Conservation (phyloP, 2,113 vertebrate species). For the Clarias gariepinus region DNA sequence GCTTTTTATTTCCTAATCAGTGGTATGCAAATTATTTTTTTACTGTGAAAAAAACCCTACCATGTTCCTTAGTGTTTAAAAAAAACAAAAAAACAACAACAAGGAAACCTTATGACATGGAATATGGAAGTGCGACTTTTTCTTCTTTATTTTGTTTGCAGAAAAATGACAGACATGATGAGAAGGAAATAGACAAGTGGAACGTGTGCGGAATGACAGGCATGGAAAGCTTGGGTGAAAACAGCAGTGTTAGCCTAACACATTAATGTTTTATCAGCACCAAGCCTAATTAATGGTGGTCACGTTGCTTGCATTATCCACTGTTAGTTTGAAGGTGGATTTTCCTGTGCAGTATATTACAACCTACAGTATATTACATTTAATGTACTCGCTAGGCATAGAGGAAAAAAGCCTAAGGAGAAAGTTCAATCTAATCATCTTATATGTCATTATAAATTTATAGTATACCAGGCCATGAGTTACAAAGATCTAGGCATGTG, state of each 20-base stretch:
- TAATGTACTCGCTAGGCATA: background rate
- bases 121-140: background rate
- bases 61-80: background rate
- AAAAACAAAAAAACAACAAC: too few relatives aligned
- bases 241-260: conserved; percentile 25
- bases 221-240: conserved; percentile 16
- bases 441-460: background rate
- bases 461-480: background rate
- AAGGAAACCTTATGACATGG: background rate
- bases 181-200: conserved; percentile 28
- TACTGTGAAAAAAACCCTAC: background rate
- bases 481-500: background rate
- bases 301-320: conserved; percentile 33
- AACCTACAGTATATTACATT: background rate
- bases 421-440: background rate
- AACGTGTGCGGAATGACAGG: conserved; percentile 38
- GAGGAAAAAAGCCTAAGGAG: background rate
- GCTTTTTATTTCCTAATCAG: background rate
- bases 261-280: conserved; percentile 51
- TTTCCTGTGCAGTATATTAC: background rate
- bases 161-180: background rate
- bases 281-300: conserved; percentile 44
- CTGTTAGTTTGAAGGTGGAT: conserved; percentile 5
- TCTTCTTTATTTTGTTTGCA: background rate
- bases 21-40: background rate